These are phyloP conservation scores for Amiota mariae DNA, from an alignment of 2,888 invertebrate genomes.

Conservation along the genomic window DNA sequence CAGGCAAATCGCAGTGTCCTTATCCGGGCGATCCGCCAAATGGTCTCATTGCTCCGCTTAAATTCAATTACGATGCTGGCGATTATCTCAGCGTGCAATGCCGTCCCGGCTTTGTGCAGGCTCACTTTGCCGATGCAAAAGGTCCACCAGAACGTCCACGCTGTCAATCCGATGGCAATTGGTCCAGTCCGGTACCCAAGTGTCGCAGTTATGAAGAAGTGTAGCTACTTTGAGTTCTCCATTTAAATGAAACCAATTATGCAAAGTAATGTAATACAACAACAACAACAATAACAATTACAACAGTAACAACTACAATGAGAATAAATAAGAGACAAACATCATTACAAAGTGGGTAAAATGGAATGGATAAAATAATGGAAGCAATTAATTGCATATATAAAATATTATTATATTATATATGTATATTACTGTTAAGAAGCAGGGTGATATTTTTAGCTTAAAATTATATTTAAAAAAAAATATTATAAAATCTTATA, in stretches of 20 bases:
- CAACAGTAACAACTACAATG: neutral
- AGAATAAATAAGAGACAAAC: too few species aligned
- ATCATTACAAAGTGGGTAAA: too few species aligned
- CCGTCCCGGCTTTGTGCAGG: slow-evolving; percentile 78
- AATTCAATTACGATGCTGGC: slow-evolving; percentile 84
- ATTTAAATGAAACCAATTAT: slow-evolving; percentile 31
- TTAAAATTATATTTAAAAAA: too few species aligned
- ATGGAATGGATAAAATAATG: too few species aligned
- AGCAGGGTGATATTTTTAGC: too few species aligned
- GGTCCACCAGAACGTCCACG: slow-evolving; percentile 78
- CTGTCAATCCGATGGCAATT: slow-evolving; percentile 80
- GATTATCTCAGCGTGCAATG: slow-evolving; percentile 82
- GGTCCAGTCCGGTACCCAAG: slow-evolving; percentile 80
- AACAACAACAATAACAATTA: slow-evolving; percentile 20
- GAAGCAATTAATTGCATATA: too few species aligned
- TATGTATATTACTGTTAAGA: too few species aligned
- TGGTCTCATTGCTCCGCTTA: slow-evolving; percentile 81
- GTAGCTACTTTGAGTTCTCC: slow-evolving; percentile 65
- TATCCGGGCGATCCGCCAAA: slow-evolving; percentile 83
- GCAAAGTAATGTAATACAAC: neutral
- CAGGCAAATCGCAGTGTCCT: slow-evolving; percentile 83
- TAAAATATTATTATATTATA: too few species aligned
- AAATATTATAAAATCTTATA: too few species aligned
- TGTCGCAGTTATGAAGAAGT: slow-evolving; percentile 80
- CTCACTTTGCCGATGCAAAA: slow-evolving; percentile 67